phyloP scores from a whole-genome alignment of 2,113 vertebrate species.

The Malurus melanocephalus region DNA sequence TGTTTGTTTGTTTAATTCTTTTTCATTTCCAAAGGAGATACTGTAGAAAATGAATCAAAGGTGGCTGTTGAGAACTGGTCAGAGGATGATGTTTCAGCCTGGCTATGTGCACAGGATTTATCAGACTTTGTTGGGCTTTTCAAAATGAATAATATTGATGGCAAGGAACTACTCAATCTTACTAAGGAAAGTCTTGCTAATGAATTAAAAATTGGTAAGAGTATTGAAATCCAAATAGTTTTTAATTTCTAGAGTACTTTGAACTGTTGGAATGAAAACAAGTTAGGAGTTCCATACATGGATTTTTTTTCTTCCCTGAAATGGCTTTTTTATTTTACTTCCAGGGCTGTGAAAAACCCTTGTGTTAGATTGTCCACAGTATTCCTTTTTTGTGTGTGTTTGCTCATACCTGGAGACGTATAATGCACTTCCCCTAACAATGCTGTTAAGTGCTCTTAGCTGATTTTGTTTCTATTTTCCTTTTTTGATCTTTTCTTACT shows the following conservation, averaged over 20 bases:
- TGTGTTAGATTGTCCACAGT: neutral
- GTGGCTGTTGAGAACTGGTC: conserved; percentile 81
- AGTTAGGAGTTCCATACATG: neutral
- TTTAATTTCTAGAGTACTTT: neutral
- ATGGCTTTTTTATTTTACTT: neutral
- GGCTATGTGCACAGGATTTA: conserved; percentile 78
- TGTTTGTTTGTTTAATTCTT: neutral
- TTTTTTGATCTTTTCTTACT: neutral
- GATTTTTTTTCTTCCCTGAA: neutral
- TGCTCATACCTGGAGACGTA: neutral
- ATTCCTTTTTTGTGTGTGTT: neutral
- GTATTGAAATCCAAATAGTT: neutral
- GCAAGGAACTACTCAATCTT: conserved; percentile 79
- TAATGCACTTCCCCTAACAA: neutral
- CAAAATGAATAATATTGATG: conserved; percentile 84
- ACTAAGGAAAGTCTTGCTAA: conserved; percentile 80
- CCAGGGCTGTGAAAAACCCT: neutral
- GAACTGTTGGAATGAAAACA: neutral
- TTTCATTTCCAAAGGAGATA: conserved; percentile 69
- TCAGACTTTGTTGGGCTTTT: conserved; percentile 75
- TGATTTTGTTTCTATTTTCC: neutral
- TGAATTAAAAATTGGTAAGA: conserved; percentile 87
- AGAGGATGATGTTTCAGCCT: conserved; percentile 83
- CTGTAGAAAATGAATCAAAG: conserved; percentile 42
- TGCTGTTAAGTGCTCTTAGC: neutral